These are phyloP conservation scores for Rugalucina vietnamica DNA, from an alignment of 2,888 invertebrate genomes.

Conservation along the genomic window DNA sequence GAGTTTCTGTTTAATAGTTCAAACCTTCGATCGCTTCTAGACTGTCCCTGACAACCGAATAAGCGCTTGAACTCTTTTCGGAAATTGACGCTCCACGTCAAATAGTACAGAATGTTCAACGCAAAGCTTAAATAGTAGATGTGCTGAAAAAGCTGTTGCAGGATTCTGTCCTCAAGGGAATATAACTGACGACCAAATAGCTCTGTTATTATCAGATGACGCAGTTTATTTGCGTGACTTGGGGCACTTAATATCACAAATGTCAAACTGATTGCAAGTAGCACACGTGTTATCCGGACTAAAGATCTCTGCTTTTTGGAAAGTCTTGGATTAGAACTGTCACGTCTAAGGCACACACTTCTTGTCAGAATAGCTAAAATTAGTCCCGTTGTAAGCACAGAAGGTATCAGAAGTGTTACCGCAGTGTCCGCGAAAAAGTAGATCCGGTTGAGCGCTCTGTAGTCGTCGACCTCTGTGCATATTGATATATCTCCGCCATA, in stretches of 20 bases:
- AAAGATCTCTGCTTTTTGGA: constrained; percentile 70
- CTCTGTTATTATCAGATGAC: constrained; percentile 59
- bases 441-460: constrained; percentile 59
- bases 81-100: constrained; percentile 75
- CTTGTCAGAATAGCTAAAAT: constrained; percentile 69
- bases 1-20: neutral
- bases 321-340: constrained; percentile 51
- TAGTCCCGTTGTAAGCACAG: constrained; percentile 63
- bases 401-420: constrained; percentile 68
- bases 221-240: constrained; percentile 71
- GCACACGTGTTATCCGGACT: constrained; percentile 70
- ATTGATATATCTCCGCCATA: constrained; percentile 38
- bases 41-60: constrained; percentile 23
- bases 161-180: constrained; percentile 49
- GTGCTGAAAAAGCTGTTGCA: constrained; percentile 68
- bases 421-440: constrained; percentile 68
- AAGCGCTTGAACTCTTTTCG: constrained; percentile 57
- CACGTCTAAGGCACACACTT: constrained; percentile 56
- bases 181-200: constrained; percentile 24
- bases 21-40: neutral
- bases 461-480: constrained; percentile 63
- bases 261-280: constrained; percentile 72
- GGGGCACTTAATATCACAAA: constrained; percentile 72
- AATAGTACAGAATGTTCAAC: constrained; percentile 70
- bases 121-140: constrained; percentile 71